A percentile compares a stretch with the other conserved stretches of the same genome.
Conservation (phyloP, 2,113 vertebrate species). For the Ceratotherium simum region DNA sequence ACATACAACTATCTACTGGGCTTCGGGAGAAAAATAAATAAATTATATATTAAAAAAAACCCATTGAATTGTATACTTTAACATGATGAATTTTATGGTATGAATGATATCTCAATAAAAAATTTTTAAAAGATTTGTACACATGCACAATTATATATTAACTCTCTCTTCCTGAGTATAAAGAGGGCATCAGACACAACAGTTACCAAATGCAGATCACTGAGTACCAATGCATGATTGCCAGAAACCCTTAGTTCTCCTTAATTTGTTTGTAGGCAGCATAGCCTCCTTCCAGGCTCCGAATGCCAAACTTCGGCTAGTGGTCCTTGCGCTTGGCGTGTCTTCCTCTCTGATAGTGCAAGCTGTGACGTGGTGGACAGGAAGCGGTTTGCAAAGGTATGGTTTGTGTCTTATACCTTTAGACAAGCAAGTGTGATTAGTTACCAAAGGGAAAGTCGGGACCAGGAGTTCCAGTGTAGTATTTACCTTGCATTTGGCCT, state of each 20-base stretch:
- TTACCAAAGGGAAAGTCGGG: background rate
- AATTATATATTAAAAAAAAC: background rate
- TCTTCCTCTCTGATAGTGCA: constrained; percentile 85
- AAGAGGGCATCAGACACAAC: background rate
- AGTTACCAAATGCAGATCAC: background rate
- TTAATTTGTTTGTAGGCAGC: constrained; percentile 81
- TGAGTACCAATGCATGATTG: background rate
- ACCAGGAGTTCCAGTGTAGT: background rate
- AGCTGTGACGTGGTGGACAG: constrained; percentile 87
- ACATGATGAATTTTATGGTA: background rate
- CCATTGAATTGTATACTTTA: background rate
- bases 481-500: background rate
- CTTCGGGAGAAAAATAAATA: too few relatives aligned
- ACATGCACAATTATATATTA: background rate
- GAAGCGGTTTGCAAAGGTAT: constrained; percentile 87
- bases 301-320: constrained; percentile 78
- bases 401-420: background rate
- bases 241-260: background rate
- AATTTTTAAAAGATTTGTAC: background rate
- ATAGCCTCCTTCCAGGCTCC: constrained; percentile 85
- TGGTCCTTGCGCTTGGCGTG: constrained; percentile 84
- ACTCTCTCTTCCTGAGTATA: background rate
- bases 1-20: too few relatives aligned
- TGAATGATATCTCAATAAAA: background rate
- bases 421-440: background rate